Base-by-base conservation (phyloP, 2,888 invertebrate species). In the Drosophila leonis region DNA sequence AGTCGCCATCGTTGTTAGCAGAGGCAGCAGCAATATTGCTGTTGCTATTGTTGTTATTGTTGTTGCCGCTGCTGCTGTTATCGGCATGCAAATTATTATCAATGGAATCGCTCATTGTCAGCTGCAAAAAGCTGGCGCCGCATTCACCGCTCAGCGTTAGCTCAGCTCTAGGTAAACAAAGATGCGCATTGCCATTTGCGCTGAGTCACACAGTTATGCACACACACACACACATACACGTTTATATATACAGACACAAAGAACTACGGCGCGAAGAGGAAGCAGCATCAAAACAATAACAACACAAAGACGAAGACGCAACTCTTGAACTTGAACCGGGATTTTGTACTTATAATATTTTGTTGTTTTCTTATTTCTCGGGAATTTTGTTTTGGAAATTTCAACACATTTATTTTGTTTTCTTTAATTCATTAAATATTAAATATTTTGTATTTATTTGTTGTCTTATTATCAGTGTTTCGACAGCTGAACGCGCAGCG, bases 71-170 rank as follows among this genome's bases (percentile, higher is more conserved):
- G 65, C 73, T 83, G 73, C 79, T 78, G 65, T 75, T 80, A 71
- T 88, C 83, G 76, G 76, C 75, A 78, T 81, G 77, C 61, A 89
- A 80, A 77, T 91, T 90, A 77, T 91, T 90, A 83, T 91, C 91
- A 80, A 89, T 74, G 51, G 82, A 80, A 51, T 86, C 86, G 80
- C 80, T 88, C 90, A 88, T 87, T 80, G 79, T 84, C 46, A 57
- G 49, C 42, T 44, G 33, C 44, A 64, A 54, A 59, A 59, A 41
- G 52, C 57, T 46, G 84, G 73, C 82, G 80, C 74, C 80, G 81
- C 83, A 83, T 88, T 78, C 78, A 78, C 37, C 13, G 10, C 7
- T 54, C 42, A 20, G 35, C 57, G 44, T 31, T 29, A 46, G 39
- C 44, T 33, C 35, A 13, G 39, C 49, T 44, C 51, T 52, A 66